Evolutionary conservation across 2,888 invertebrate species (phyloP).

Genomic region (Mythimna loreyi): DNA sequence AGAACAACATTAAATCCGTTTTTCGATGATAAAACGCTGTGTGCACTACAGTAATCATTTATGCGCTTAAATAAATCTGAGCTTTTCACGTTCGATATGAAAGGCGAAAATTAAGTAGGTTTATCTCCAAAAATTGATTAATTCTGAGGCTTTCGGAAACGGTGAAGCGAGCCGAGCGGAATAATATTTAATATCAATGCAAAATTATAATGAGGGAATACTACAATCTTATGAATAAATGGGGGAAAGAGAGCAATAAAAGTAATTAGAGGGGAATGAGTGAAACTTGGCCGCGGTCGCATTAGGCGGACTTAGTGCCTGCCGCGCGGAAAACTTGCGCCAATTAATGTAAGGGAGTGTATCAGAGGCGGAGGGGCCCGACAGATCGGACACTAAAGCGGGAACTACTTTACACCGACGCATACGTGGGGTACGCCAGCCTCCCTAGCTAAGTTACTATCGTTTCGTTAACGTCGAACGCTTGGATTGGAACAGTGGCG

Average conservation of each 20-base stretch:
- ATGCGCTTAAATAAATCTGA: constrained; percentile 44
- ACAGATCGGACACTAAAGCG: constrained; percentile 50
- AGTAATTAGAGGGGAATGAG: constrained; percentile 81
- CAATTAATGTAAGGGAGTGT: constrained; percentile 78
- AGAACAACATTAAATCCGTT: constrained; percentile 16
- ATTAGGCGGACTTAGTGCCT: constrained; percentile 81
- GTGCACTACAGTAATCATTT: constrained; percentile 36
- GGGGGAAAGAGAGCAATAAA: constrained; percentile 80
- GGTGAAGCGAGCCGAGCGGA: constrained; percentile 19
- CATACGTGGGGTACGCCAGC: no score
- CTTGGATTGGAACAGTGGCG: no score
- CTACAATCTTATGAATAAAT: constrained; percentile 75
- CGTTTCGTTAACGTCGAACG: no score
- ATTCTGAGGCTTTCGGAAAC: constrained; percentile 36
- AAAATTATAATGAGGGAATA: constrained; percentile 68
- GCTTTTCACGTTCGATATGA: constrained; percentile 27
- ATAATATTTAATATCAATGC: constrained; percentile 53
- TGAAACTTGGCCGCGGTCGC: constrained; percentile 80
- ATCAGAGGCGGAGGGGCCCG: constrained; percentile 64
- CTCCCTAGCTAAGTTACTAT: no score
- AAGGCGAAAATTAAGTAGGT: constrained; percentile 38
- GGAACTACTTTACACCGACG: no score
- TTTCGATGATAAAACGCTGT: constrained; percentile 24
- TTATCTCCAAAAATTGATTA: constrained; percentile 32
- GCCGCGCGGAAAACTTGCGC: constrained; percentile 79